Evolutionary conservation across 1,140 invertebrate genomes (phyloP), one percentile per base, ranked within the genome.

Genomic region (Holotrichia oblita): DNA sequence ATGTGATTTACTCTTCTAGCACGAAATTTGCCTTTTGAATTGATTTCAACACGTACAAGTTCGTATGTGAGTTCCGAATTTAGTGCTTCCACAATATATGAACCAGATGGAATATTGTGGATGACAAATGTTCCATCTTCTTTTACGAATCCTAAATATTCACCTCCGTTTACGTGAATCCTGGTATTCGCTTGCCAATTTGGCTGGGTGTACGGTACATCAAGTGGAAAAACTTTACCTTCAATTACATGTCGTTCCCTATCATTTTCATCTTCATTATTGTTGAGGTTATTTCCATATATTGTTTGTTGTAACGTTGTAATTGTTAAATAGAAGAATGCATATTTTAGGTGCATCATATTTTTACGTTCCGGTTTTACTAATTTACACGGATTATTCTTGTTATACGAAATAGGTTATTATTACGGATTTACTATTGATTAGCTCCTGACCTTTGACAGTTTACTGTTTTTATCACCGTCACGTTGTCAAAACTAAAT

Each of bases 1-100:
- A 99, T 93, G 83, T 97, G 93, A 87, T 99, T 99, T 0, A 99
- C 93, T 89, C 95, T 97, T 72, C 98, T 90, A 0, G 97, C 98
- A 81, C 98, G 90, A 81, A 96, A 97, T 88, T 99, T 99, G 24
- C 98, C 98, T 87, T 97, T 98, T 0, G 93, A 94, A 85, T 97
- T 98, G 73, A 99, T 98, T 88, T 99, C 97, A 0, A 99, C 95
- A 79, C 97, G 90, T 0, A 97, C 92, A 6, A 96, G 95, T 83
- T 99, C 97, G 84, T 97, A 99, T 79, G 94, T 90, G 84, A 93
- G 97, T 84, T 98, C 94, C 6, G 97, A 95, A 89, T 98, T 94
- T 8, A 96, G 87, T 14, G 98, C 92, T 89, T 99, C 98, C 2
- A 99, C 90, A 24, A 99, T 91, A 85, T 99, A 99, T 0, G 98